Conservation (phyloP, 2,888 invertebrate species). For the Folsomia candida region DNA sequence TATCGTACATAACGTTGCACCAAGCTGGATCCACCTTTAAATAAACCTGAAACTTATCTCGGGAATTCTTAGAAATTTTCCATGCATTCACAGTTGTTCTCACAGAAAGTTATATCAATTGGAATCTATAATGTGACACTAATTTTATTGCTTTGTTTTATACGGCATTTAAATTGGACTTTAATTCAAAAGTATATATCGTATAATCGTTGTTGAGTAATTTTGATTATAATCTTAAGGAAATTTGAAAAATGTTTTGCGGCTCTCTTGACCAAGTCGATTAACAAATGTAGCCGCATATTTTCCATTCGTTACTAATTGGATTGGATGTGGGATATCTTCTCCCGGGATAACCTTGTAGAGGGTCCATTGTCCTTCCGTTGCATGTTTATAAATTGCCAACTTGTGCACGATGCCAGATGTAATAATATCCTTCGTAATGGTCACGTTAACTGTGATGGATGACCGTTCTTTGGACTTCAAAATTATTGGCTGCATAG, state of each 20-base stretch:
- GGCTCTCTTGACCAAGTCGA: slow-evolving; percentile 28
- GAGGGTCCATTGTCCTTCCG: slow-evolving; percentile 2
- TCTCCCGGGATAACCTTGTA: neutral
- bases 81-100: no score
- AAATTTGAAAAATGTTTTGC: slow-evolving; percentile 9
- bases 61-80: no score
- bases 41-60: no score
- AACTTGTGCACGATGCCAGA: neutral
- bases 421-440: neutral
- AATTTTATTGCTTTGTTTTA: no score
- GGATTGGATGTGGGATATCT: neutral
- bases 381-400: slow-evolving; percentile 4
- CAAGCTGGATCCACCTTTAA: no score
- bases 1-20: no score
- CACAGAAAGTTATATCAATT: no score
- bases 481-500: neutral
- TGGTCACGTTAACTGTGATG: neutral
- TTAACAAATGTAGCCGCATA: slow-evolving; percentile 21
- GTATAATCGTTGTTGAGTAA: no score
- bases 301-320: neutral
- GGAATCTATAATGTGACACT: no score
- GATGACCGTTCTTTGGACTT: neutral
- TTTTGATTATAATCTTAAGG: no score
- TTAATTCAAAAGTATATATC: no score
- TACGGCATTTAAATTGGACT: no score